phyloP scores from a whole-genome alignment of 2,113 vertebrate genomes.

The Semnopithecus entellus region DNA sequence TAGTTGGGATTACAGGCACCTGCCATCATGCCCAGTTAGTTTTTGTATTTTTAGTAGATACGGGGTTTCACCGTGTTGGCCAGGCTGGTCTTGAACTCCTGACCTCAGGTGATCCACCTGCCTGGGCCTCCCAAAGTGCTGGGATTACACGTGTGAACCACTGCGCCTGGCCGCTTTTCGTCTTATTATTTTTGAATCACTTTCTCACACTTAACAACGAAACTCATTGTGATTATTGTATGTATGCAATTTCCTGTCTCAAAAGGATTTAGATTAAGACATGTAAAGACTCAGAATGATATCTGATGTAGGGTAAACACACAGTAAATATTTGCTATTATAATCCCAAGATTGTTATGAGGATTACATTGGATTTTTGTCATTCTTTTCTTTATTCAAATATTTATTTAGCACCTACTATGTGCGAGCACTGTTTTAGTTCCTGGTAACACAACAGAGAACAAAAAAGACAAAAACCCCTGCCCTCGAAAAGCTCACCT shows the following conservation, averaged over 20 bases:
- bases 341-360: background rate
- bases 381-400: background rate
- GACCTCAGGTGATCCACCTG: too few species aligned
- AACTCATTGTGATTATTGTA: background rate
- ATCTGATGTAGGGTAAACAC: background rate
- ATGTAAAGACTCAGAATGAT: background rate
- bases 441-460: background rate
- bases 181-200: background rate
- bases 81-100: too few species aligned
- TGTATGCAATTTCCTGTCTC: background rate
- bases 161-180: too few species aligned
- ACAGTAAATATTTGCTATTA: background rate
- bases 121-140: too few species aligned
- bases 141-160: too few species aligned
- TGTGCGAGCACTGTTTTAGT: background rate
- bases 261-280: background rate
- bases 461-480: background rate
- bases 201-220: background rate
- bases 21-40: too few species aligned
- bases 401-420: background rate
- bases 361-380: background rate
- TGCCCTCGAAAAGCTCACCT: background rate
- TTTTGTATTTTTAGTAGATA: too few species aligned
- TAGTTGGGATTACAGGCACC: too few species aligned
- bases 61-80: too few species aligned